These are phyloP conservation scores for Anthonomus grandis DNA, from an alignment of 1,140 invertebrate species.

Conservation along the genomic window DNA sequence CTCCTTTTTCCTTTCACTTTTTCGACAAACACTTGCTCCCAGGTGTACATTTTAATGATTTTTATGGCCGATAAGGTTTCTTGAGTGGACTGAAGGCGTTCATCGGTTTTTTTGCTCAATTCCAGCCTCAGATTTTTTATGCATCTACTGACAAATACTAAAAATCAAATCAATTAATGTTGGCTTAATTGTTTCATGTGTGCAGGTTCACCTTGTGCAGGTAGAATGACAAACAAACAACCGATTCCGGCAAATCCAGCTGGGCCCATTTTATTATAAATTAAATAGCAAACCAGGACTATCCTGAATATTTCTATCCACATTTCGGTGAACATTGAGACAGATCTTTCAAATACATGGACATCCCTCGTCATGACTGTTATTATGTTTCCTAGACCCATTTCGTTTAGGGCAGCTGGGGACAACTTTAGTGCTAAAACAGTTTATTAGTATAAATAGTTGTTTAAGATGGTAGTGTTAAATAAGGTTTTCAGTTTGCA, in stretches of 20 bases:
- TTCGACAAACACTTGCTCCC: constrained; percentile 75
- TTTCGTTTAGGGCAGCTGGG: constrained; percentile 69
- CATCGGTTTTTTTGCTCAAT: constrained; percentile 56
- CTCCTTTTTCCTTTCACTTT: constrained; percentile 51
- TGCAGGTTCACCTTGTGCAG: constrained; percentile 70
- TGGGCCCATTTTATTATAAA: constrained; percentile 71
- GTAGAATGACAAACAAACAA: constrained; percentile 77
- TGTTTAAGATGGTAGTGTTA: not conserved
- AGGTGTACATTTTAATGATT: constrained; percentile 87
- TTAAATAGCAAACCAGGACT: constrained; percentile 69
- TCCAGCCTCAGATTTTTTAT: constrained; percentile 28
- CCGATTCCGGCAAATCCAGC: constrained; percentile 73
- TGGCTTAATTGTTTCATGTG: not conserved
- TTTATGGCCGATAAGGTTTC: constrained; percentile 78
- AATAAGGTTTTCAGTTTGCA: not conserved
- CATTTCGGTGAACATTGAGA: constrained; percentile 69
- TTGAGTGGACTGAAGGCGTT: constrained; percentile 78
- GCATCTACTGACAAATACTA: constrained; percentile 32
- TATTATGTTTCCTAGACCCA: constrained; percentile 73
- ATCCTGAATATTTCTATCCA: constrained; percentile 81
- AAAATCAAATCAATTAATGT: constrained; percentile 16
- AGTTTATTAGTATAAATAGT: too few relatives aligned
- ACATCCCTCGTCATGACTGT: constrained; percentile 91
- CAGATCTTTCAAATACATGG: constrained; percentile 64
- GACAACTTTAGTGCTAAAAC: constrained; percentile 59